These are phyloP conservation scores for Apis laboriosa DNA, from an alignment of 1,140 invertebrate species.

Conservation along the genomic window DNA sequence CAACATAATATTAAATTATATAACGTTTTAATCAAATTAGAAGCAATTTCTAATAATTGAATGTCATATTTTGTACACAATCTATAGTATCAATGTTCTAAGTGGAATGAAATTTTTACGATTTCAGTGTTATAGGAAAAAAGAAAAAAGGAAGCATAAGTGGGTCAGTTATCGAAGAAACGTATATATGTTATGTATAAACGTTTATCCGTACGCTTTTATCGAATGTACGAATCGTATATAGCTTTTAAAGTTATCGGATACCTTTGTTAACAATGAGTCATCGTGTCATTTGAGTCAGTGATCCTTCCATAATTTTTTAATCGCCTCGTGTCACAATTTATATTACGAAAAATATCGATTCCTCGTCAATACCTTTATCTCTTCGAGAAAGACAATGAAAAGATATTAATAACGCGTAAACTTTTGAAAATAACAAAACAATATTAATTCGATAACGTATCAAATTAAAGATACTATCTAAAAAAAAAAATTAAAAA, in stretches of 20 bases:
- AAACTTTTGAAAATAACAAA: not conserved
- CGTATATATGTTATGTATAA: no score
- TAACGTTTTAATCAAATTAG: no score
- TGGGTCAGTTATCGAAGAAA: not conserved
- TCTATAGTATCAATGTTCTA: no score
- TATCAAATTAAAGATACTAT: not conserved
- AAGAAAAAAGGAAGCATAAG: no score
- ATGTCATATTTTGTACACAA: no score
- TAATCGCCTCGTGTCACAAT: not conserved
- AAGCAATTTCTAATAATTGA: no score
- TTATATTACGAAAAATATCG: not conserved
- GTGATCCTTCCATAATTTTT: not conserved
- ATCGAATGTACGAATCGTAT: not conserved
- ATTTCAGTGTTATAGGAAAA: no score
- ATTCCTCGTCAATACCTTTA: not conserved
- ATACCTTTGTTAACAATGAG: not conserved
- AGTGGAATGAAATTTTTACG: no score
- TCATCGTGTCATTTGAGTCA: not conserved
- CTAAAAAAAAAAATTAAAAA: no score
- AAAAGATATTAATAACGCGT: not conserved
- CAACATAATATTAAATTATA: no score
- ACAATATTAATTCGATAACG: not conserved
- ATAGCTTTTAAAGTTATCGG: not conserved
- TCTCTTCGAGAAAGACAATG: not conserved
- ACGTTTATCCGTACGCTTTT: not conserved